Conservation (phyloP, 1,140 invertebrate genomes). For the Bemisia tabaci region DNA sequence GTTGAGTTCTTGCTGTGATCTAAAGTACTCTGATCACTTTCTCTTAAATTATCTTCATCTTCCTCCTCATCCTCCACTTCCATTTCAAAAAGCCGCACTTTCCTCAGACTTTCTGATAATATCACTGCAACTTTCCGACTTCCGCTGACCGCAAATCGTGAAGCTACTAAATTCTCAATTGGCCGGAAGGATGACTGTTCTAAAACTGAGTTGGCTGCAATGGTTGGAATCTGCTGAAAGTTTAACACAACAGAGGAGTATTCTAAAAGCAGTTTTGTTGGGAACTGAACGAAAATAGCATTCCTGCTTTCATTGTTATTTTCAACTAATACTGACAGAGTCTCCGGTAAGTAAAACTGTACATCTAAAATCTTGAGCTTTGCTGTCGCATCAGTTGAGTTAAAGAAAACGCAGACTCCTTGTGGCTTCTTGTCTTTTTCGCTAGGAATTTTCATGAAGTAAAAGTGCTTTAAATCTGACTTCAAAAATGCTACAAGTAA, state of each 20-base stretch:
- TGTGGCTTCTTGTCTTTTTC: conserved; percentile 1
- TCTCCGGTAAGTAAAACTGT: conserved; percentile 68
- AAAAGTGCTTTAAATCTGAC: conserved; percentile 9
- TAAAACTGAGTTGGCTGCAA: conserved; percentile 34
- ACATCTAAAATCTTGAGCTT: conserved; percentile 42
- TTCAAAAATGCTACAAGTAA: neutral
- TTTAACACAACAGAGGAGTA: conserved; percentile 24
- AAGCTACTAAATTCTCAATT: conserved; percentile 58
- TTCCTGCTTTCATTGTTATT: conserved; percentile 37
- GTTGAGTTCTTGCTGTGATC: conserved; percentile 1
- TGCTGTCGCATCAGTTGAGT: conserved; percentile 10
- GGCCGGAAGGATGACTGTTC: conserved; percentile 34
- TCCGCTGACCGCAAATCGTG: conserved; percentile 68
- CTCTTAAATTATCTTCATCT: conserved; percentile 39
- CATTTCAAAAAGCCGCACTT: conserved; percentile 79
- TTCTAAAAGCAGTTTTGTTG: conserved; percentile 35
- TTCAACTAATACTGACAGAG: conserved; percentile 57
- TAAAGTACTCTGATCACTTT: neutral
- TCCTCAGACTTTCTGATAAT: conserved; percentile 58
- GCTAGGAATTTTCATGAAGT: conserved; percentile 7
- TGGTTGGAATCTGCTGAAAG: conserved; percentile 26
- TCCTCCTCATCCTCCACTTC: conserved; percentile 83
- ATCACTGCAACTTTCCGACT: conserved; percentile 76
- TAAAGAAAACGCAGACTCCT: conserved; percentile 15
- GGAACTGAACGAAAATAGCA: conserved; percentile 50